Conservation (phyloP, 2,888 invertebrate species). For the Caenorhabditis becei region DNA sequence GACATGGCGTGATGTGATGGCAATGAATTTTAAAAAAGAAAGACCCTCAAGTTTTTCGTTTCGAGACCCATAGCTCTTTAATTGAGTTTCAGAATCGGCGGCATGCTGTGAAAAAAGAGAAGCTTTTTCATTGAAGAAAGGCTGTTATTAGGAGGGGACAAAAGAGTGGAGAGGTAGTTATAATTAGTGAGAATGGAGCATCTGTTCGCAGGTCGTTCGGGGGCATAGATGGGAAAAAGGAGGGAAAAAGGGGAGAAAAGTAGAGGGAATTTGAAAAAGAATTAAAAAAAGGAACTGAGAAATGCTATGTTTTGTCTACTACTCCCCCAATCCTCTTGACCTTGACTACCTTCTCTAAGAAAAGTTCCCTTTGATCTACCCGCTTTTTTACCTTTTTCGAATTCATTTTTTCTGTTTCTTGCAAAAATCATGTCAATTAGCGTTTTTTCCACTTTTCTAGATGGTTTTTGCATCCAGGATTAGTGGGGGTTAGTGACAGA, state of each 20-base stretch:
- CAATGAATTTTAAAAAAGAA: constrained; percentile 43
- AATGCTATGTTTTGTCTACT: too few species aligned
- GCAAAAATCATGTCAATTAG: too few species aligned
- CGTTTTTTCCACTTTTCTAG: too few species aligned
- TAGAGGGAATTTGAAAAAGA: too few species aligned
- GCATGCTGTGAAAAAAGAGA: constrained; percentile 26
- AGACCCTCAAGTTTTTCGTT: background rate
- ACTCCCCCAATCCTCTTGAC: too few species aligned
- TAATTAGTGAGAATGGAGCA: constrained; percentile 54
- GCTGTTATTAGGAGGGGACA: constrained; percentile 3
- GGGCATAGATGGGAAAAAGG: background rate
- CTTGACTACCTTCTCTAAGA: too few species aligned
- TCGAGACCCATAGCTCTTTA: too few species aligned
- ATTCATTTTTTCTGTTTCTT: too few species aligned
- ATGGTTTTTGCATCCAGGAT: too few species aligned
- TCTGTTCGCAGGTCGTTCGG: constrained; percentile 28
- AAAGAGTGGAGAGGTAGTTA: constrained; percentile 14
- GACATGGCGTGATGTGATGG: constrained; percentile 48
- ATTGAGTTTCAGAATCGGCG: constrained; percentile 24
- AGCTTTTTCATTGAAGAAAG: background rate
- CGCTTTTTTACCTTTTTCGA: too few species aligned
- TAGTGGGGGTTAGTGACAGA: constrained; percentile 1
- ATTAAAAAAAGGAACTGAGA: background rate
- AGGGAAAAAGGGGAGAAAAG: background rate
- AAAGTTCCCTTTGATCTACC: too few species aligned